These are phyloP conservation scores for Cottoperca gobio DNA, from an alignment of 2,797 vertebrate species.

Conservation along the genomic window DNA sequence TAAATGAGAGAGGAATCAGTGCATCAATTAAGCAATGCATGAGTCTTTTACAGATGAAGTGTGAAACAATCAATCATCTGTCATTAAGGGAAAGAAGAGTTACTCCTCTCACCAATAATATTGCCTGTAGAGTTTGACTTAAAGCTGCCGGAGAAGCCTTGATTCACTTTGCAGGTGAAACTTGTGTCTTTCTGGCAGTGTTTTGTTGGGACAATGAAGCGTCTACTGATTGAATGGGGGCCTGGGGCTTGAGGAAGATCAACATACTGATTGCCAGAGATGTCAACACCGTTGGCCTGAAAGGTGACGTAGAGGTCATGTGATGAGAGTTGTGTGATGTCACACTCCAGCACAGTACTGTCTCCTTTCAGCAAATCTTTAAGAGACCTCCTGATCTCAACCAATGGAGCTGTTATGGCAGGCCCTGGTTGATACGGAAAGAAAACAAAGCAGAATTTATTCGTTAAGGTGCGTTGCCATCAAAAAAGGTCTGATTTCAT, in stretches of 20 bases:
- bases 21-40: neutral
- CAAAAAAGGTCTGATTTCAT: neutral
- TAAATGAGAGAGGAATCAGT: neutral
- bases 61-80: neutral
- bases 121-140: slow-evolving; percentile 33
- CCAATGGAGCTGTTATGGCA: slow-evolving; percentile 30
- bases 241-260: slow-evolving; percentile 45
- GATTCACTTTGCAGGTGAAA: slow-evolving; percentile 71
- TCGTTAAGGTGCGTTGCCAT: neutral
- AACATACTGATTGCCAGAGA: slow-evolving; percentile 38
- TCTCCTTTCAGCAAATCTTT: slow-evolving; percentile 31
- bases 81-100: neutral
- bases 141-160: slow-evolving; percentile 37
- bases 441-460: neutral
- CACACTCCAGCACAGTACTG: slow-evolving; percentile 67
- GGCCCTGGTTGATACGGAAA: slow-evolving; percentile 45
- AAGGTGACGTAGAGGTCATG: slow-evolving; percentile 68
- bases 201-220: slow-evolving; percentile 14
- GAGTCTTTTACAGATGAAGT: neutral
- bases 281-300: neutral
- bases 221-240: slow-evolving; percentile 52
- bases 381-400: slow-evolving; percentile 71
- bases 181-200: neutral
- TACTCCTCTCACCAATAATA: slow-evolving; percentile 71
- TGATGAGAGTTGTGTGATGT: slow-evolving; percentile 55